These are phyloP conservation scores for Meta bourneti DNA, from an alignment of 2,888 invertebrate genomes.

Conservation along the genomic window DNA sequence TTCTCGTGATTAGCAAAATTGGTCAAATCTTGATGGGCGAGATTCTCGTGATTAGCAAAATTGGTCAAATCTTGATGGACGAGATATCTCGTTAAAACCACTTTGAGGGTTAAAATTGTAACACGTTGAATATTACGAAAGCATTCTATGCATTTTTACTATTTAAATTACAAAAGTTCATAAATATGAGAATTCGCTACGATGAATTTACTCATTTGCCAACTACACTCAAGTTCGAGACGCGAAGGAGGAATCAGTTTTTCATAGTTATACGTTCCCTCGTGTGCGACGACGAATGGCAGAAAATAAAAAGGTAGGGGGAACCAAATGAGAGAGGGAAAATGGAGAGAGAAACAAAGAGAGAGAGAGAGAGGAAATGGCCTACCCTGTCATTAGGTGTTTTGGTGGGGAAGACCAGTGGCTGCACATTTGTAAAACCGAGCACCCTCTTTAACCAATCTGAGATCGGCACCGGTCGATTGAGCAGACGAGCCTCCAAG, in stretches of 20 bases:
- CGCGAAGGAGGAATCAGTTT: too few species aligned
- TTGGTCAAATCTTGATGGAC: too few species aligned
- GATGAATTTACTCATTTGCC: too few species aligned
- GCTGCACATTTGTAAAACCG: slow-evolving; percentile 54
- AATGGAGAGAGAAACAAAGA: background rate
- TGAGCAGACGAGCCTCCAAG: background rate
- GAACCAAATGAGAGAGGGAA: background rate
- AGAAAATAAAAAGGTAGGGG: background rate
- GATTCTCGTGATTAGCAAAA: too few species aligned
- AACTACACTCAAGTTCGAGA: background rate
- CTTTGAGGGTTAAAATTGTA: too few species aligned
- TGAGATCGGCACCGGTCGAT: slow-evolving; percentile 38
- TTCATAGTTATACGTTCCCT: slow-evolving; percentile 1
- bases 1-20: too few species aligned
- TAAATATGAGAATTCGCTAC: too few species aligned
- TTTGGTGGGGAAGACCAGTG: slow-evolving; percentile 59
- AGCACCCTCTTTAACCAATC: slow-evolving; percentile 51
- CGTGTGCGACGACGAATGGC: background rate
- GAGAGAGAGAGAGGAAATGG: slow-evolving; percentile 54
- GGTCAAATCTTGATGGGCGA: too few species aligned
- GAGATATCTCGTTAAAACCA: too few species aligned
- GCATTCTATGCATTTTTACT: too few species aligned
- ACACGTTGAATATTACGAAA: too few species aligned
- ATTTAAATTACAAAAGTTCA: too few species aligned
- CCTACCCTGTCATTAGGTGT: slow-evolving; percentile 41